Base-by-base conservation (phyloP, 2,888 invertebrate genomes). In the Xestoiulus laeticollis region DNA sequence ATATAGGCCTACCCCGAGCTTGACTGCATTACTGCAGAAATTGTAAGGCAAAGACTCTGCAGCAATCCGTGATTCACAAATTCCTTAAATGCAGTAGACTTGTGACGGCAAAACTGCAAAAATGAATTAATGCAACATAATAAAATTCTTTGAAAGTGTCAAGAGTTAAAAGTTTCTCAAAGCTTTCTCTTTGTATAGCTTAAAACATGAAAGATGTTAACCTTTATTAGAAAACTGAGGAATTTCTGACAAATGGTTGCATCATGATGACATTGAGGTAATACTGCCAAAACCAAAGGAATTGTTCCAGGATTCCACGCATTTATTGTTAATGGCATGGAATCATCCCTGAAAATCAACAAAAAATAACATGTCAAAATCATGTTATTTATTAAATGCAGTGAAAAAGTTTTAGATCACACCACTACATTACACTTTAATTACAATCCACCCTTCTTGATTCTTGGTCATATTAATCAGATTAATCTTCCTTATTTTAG, bases 21-120 rank as follows among this genome's bases (percentile, higher is more conserved):
- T 4, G 30, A 14, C 1, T 16, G 78, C 16, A 30, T 59, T 19
- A 87, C 38, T 8, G 68, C 33, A 53, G 68, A 87, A 87, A 87
- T 78, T 12, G 78, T 78, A 26, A 59, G 78, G 59, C 87, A 87
- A n/a, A 87, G 3, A 33, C 87, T 87, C 22, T 87, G 87, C 10
- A 87, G 5, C 43, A 87, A 78, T 1, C 87, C 87, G 78, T 16
- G 19, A 78, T 87, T 68, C 38, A 85, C 38, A 43, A 85, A 85
- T 85, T 85, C 85, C 19, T 85, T 44, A 22, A 22, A 43, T 19
- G 44, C 38, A 0, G 26, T 43, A 26, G 85, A 44, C 26, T 10
- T 38, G 12, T 85, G 85, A 12, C 44, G 43, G 26, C 85, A 85
- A 85, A 85, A 43, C 85, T 85, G 43, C 38, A 38, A 84, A 85